These are phyloP conservation scores for Sardinella longiceps DNA, from an alignment of 2,797 vertebrate genomes.

Conservation along the genomic window DNA sequence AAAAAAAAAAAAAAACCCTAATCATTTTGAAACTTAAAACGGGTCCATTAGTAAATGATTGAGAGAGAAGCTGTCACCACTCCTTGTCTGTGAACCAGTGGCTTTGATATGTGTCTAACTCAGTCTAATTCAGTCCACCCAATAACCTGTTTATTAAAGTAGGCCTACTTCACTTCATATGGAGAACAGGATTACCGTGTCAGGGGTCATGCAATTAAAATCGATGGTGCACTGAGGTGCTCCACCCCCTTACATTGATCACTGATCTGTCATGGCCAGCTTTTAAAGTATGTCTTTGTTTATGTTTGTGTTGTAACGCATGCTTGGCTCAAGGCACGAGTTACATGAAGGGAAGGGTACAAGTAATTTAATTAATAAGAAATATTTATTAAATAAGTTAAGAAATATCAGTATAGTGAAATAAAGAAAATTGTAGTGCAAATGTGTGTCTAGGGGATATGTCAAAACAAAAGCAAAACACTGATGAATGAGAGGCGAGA, in stretches of 20 bases:
- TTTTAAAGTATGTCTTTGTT: background rate
- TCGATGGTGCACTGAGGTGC: background rate
- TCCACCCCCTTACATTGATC: background rate
- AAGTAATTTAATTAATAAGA: too few species aligned
- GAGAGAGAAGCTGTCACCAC: background rate
- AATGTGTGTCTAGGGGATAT: too few species aligned
- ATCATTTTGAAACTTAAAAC: background rate
- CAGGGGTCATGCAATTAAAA: constrained; percentile 17
- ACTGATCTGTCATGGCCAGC: background rate
- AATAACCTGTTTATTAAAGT: background rate
- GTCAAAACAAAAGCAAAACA: too few species aligned
- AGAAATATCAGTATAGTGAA: too few species aligned
- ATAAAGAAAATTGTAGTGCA: too few species aligned
- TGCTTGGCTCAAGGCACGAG: too few species aligned
- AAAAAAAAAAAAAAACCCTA: too few species aligned
- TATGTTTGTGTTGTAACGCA: background rate
- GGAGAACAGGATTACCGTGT: background rate
- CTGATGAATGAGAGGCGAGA: too few species aligned
- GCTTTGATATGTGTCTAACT: background rate
- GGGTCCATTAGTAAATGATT: background rate
- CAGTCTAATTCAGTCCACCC: background rate
- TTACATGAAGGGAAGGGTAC: too few species aligned
- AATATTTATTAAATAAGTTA: too few species aligned
- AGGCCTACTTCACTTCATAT: background rate
- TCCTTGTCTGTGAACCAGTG: background rate